These are phyloP conservation scores for Morus bassanus DNA, from an alignment of 2,797 vertebrate species.

Conservation along the genomic window DNA sequence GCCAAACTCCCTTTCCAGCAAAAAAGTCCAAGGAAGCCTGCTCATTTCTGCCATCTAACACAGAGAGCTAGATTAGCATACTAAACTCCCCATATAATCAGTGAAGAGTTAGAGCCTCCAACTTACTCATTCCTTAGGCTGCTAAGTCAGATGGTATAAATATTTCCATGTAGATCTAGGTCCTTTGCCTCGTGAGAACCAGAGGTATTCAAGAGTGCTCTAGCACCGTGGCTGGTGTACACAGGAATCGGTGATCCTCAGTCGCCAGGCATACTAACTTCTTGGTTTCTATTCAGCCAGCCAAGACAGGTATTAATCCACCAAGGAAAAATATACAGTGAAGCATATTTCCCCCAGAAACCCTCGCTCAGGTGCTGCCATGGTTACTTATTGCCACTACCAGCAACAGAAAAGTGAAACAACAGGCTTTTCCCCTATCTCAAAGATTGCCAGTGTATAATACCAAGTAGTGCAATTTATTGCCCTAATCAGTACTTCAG, in stretches of 20 bases:
- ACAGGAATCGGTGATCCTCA: fast-evolving
- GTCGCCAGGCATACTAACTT: background rate
- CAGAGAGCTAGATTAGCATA: background rate
- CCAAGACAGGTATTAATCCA: background rate
- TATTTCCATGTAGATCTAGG: background rate
- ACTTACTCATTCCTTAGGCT: background rate
- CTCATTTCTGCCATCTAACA: background rate
- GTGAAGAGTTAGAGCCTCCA: background rate
- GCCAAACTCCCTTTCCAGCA: background rate
- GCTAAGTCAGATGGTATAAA: background rate
- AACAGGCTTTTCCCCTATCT: background rate
- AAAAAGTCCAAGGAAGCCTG: background rate
- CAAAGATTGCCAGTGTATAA: background rate
- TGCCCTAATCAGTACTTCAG: background rate
- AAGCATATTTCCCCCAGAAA: background rate
- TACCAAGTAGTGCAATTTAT: background rate
- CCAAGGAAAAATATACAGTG: background rate
- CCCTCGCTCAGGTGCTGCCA: background rate
- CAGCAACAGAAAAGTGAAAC: background rate
- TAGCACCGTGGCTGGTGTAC: background rate
- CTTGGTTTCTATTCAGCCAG: background rate
- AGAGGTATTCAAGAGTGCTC: background rate
- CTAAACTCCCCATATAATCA: background rate
- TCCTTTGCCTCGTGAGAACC: background rate
- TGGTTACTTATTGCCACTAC: background rate